These are phyloP conservation scores for Kobus ellipsiprymnus DNA, from an alignment of 2,113 vertebrate genomes.

Conservation along the genomic window DNA sequence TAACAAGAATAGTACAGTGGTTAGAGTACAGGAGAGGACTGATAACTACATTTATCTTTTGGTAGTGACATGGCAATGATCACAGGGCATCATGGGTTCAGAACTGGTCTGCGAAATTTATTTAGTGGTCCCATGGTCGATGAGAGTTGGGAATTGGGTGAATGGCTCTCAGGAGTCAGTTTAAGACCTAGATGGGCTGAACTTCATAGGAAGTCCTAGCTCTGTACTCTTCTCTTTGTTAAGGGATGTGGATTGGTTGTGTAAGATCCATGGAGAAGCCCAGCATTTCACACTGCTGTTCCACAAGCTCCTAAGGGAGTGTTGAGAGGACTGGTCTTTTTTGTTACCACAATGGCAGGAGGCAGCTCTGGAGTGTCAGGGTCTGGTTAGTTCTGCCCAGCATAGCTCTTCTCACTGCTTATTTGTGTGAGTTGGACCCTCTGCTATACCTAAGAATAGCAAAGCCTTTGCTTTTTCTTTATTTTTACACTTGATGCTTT, in stretches of 20 bases:
- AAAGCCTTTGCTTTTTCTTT: neutral
- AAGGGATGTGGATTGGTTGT: neutral
- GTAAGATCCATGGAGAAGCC: neutral
- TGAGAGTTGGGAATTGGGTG: neutral
- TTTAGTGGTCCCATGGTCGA: neutral
- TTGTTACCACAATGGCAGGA: neutral
- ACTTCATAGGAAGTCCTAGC: neutral
- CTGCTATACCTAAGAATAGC: neutral
- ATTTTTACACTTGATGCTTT: slow-evolving; percentile 25
- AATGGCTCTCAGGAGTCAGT: neutral
- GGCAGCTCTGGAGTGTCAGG: neutral
- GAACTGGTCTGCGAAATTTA: neutral
- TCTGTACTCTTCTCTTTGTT: neutral
- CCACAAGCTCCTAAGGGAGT: neutral
- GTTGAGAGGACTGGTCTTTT: neutral
- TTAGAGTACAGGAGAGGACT: neutral
- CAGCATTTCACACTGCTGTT: neutral
- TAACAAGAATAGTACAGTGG: neutral
- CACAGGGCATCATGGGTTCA: neutral
- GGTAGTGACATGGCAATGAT: neutral
- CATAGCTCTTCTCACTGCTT: neutral
- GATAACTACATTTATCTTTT: neutral
- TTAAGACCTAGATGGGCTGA: neutral
- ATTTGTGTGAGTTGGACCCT: neutral
- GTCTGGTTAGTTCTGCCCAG: neutral